Conservation (phyloP, 1,140 invertebrate genomes). For the Notospermus geniculatus region DNA sequence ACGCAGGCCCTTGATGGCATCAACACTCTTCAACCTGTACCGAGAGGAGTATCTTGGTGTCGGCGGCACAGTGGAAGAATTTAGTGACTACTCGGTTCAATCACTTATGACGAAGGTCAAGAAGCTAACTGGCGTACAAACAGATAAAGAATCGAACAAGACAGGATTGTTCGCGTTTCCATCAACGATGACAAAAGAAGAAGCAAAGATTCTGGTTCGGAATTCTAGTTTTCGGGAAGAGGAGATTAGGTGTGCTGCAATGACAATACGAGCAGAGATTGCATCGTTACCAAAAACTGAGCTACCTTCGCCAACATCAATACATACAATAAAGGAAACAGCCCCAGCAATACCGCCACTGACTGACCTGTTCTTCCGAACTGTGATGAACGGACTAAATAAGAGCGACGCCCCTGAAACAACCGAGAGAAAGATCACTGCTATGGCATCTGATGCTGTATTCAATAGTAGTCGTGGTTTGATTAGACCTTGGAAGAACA, state of each 20-base stretch:
- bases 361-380: constrained; percentile 10
- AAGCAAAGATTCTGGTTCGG: no score
- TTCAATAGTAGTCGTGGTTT: constrained; percentile 9
- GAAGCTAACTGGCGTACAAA: neutral
- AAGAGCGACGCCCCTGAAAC: constrained; percentile 1
- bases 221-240: no score
- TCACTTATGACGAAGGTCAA: neutral
- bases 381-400: constrained; percentile 10
- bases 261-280: constrained; percentile 10
- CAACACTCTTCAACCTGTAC: neutral
- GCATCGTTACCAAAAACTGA: constrained; percentile 6
- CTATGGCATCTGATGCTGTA: constrained; percentile 12
- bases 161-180: neutral
- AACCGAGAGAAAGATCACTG: constrained; percentile 11
- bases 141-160: neutral
- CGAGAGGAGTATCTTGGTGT: neutral
- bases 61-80: neutral
- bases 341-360: constrained; percentile 13
- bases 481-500: constrained; percentile 15
- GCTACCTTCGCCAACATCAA: constrained; percentile 13
- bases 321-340: constrained; percentile 11
- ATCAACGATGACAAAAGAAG: constrained; percentile 10
- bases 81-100: constrained; percentile 8
- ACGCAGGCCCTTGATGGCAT: neutral
- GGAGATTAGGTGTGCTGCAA: constrained; percentile 12